Conservation (phyloP, 2,888 invertebrate genomes). For the Ariolimax columbianus region DNA sequence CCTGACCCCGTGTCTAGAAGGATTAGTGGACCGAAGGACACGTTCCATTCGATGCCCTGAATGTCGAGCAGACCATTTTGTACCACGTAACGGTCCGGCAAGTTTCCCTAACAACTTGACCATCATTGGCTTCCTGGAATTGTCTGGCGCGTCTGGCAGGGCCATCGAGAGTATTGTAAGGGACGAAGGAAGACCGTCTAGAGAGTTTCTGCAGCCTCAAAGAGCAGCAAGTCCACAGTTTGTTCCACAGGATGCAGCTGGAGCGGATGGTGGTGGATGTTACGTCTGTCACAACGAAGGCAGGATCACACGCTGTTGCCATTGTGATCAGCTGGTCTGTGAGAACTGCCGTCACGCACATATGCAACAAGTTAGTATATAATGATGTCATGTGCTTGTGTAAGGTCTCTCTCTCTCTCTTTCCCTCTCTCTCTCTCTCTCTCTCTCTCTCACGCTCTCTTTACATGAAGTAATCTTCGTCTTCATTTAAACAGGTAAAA, state of each 20-base stretch:
- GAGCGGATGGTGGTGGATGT: slow-evolving; percentile 80
- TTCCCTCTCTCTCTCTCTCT: too few relatives aligned
- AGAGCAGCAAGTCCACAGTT: slow-evolving; percentile 35
- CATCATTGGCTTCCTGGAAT: slow-evolving; percentile 93
- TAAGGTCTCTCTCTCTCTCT: too few relatives aligned
- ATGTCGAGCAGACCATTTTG: slow-evolving; percentile 97
- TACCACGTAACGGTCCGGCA: slow-evolving; percentile 93
- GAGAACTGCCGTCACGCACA: slow-evolving; percentile 90
- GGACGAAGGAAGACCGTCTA: neutral
- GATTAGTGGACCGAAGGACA: slow-evolving; percentile 85
- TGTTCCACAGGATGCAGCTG: slow-evolving; percentile 32
- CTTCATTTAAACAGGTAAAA: too few relatives aligned
- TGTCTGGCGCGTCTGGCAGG: slow-evolving; percentile 81
- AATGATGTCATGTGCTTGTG: neutral
- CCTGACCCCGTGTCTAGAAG: slow-evolving; percentile 95
- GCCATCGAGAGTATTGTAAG: slow-evolving; percentile 12
- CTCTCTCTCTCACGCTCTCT: too few relatives aligned
- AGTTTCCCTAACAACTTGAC: slow-evolving; percentile 98
- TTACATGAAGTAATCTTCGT: neutral
- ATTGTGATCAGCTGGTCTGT: slow-evolving; percentile 98
- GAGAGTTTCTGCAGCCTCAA: slow-evolving; percentile 16
- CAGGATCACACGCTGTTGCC: slow-evolving; percentile 86
- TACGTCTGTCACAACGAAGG: slow-evolving; percentile 89
- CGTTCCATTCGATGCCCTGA: slow-evolving; percentile 95
- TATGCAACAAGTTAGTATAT: slow-evolving; percentile 57